Percentiles rank a stretch among this genome's conserved stretches.
These are phyloP conservation scores for Odontocolon sp. DNA, from an alignment of 2,888 invertebrate species.

Conservation along the genomic window DNA sequence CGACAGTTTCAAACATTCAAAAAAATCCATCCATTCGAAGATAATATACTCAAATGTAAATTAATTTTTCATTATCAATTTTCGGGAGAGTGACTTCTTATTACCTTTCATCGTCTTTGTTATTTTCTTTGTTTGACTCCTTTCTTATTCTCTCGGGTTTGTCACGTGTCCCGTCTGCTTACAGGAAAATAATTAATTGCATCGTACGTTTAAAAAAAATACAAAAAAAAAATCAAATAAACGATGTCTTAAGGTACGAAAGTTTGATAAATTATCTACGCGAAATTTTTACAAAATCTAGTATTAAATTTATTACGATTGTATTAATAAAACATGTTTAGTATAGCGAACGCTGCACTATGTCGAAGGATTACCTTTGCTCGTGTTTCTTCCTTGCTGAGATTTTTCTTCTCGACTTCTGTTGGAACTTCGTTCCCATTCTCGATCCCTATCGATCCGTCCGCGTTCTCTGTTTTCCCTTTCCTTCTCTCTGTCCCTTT, in stretches of 20 bases:
- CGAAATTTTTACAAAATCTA: not conserved
- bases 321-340: conserved; percentile 6
- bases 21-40: conserved; percentile 21
- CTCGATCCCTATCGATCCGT: conserved; percentile 67
- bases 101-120: conserved; percentile 78
- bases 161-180: conserved; percentile 75
- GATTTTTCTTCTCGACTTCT: conserved; percentile 63
- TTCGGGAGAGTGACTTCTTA: conserved; percentile 29
- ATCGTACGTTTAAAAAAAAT: conserved; percentile 7
- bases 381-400: conserved; percentile 59
- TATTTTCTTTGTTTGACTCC: conserved; percentile 74
- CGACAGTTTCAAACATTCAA: conserved; percentile 67
- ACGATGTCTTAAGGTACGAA: too few species aligned
- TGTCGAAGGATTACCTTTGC: conserved; percentile 65
- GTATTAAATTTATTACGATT: conserved; percentile 6
- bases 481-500: conserved; percentile 60
- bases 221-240: not conserved
- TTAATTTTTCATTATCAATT: conserved; percentile 9
- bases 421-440: conserved; percentile 59
- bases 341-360: not conserved
- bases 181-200: conserved; percentile 61
- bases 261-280: conserved; percentile 1
- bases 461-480: conserved; percentile 63
- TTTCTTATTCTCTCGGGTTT: conserved; percentile 75
- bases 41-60: not conserved